phyloP scores from a whole-genome alignment of 2,797 vertebrate species.

The Selene dorsalis region DNA sequence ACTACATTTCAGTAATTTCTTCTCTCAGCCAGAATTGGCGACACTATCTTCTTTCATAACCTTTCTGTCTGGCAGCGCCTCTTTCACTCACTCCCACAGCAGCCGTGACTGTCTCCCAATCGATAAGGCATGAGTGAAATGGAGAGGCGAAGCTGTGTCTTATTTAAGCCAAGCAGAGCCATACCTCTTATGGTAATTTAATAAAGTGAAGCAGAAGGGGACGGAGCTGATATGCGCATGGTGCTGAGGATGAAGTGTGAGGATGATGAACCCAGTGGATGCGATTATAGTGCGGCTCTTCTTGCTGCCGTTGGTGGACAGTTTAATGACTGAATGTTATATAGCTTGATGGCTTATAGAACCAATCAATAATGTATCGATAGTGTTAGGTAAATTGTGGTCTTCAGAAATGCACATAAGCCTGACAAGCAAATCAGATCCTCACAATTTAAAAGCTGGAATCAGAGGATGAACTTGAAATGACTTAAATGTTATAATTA shows the following conservation, averaged over 20 bases:
- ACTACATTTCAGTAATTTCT: conserved; percentile 32
- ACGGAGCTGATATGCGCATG: conserved; percentile 14
- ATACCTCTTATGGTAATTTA: conserved; percentile 23
- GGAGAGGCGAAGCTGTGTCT: conserved; percentile 30
- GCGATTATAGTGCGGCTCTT: conserved; percentile 6
- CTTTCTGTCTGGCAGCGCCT: conserved; percentile 7
- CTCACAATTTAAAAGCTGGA: neutral
- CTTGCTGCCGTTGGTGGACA: neutral
- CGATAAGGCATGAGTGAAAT: conserved; percentile 51
- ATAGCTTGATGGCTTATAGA: neutral
- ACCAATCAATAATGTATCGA: neutral
- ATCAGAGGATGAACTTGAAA: neutral
- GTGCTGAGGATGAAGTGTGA: neutral
- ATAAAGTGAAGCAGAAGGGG: conserved; percentile 27
- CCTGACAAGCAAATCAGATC: neutral
- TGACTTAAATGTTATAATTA: too few species aligned
- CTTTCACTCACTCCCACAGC: conserved; percentile 19
- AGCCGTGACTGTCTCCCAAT: conserved; percentile 27
- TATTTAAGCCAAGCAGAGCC: conserved; percentile 42
- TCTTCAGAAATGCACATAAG: neutral
- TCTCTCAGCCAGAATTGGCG: conserved; percentile 31
- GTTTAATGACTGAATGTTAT: conserved; percentile 16
- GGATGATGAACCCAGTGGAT: conserved; percentile 22
- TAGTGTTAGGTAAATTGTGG: neutral
- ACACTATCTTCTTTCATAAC: conserved; percentile 40